A percentile compares a stretch with the other conserved stretches of the same genome.
phyloP scores from a whole-genome alignment of 2,797 vertebrate species.

The Sus cebifrons region DNA sequence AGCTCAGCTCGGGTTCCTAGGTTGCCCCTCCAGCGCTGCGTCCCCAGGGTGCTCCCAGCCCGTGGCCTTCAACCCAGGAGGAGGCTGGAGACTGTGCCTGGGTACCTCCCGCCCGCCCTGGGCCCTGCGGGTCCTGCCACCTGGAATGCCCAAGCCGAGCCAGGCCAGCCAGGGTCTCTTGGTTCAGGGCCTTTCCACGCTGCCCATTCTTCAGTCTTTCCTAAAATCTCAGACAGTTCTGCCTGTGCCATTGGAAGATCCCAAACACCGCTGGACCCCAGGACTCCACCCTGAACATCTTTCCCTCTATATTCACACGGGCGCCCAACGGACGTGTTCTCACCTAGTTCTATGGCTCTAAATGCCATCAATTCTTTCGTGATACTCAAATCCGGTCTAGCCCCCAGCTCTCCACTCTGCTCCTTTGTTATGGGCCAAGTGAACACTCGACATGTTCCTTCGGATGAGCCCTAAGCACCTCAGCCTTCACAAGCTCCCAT shows the following conservation, averaged over 20 bases:
- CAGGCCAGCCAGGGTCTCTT: rapidly evolving
- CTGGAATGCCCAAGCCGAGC: neutral
- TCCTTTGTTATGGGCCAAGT: neutral
- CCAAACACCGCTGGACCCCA: neutral
- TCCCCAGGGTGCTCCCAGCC: too few species aligned
- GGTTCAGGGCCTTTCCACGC: neutral
- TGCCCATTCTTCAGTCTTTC: neutral
- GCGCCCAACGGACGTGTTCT: neutral
- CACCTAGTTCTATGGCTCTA: neutral
- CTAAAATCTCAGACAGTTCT: neutral
- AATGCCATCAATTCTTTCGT: neutral
- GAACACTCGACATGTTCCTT: neutral
- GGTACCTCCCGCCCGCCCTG: neutral
- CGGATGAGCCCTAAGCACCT: neutral
- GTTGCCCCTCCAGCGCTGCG: rapidly evolving
- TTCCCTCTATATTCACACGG: neutral
- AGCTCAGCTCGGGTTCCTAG: neutral
- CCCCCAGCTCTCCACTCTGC: neutral
- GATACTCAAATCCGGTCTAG: neutral
- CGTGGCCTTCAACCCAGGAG: neutral
- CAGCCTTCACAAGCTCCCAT: too few species aligned
- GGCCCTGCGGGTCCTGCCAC: neutral
- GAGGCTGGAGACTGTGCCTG: neutral
- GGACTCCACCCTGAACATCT: neutral
- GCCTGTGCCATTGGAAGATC: neutral